A percentile compares a stretch with the other conserved stretches of the same genome.
Conservation (phyloP, 2,797 vertebrate species). For the Cottoperca gobio region DNA sequence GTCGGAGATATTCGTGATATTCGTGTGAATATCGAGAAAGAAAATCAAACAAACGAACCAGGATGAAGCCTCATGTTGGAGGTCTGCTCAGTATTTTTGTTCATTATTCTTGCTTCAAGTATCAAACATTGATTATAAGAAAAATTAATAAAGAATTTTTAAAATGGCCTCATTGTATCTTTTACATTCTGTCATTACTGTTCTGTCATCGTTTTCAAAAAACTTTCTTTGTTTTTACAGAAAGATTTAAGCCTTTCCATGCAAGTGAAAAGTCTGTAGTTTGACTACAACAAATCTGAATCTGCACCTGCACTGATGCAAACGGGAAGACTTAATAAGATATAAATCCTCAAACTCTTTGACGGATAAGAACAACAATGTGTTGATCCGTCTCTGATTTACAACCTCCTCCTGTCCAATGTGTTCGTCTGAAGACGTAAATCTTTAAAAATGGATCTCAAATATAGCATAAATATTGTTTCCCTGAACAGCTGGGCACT, state of each 20-base stretch:
- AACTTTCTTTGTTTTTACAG: background rate
- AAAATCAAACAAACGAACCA: slow-evolving; percentile 58
- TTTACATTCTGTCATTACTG: background rate
- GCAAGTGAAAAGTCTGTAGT: background rate
- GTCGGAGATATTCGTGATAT: too few species aligned
- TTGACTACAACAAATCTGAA: background rate
- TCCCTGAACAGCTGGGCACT: background rate
- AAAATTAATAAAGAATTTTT: slow-evolving; percentile 85
- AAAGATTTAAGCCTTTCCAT: background rate
- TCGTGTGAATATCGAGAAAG: slow-evolving; percentile 58
- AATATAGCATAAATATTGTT: background rate
- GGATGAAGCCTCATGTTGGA: slow-evolving; percentile 63
- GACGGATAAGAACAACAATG: background rate
- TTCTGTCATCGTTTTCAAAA: background rate
- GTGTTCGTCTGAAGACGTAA: background rate
- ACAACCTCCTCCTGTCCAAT: background rate
- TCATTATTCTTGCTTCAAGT: slow-evolving; percentile 84
- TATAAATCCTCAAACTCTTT: background rate
- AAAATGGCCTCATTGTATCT: slow-evolving; percentile 59
- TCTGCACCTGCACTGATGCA: background rate
- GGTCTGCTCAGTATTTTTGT: slow-evolving; percentile 78
- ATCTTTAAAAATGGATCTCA: background rate
- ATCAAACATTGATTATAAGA: slow-evolving; percentile 84
- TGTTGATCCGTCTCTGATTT: background rate
- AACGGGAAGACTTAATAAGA: background rate